These are phyloP conservation scores for Vidua macroura DNA, from an alignment of 2,113 vertebrate species.

Conservation along the genomic window DNA sequence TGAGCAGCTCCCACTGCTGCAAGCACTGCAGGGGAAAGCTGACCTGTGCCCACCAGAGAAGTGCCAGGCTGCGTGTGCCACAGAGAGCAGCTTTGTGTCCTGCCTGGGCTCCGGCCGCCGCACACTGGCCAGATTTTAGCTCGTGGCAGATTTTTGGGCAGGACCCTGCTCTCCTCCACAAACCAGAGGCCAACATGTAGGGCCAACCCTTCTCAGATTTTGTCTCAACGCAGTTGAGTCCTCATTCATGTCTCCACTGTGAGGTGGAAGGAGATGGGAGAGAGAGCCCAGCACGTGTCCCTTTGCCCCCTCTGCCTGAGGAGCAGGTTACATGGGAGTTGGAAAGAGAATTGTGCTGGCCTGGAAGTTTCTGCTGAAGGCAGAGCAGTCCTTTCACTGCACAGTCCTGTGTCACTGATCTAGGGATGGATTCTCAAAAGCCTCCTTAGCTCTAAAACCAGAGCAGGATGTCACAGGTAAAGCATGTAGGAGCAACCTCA, in stretches of 20 bases:
- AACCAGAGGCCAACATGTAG: accelerated
- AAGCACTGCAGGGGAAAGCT: not conserved
- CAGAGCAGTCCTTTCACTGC: not conserved
- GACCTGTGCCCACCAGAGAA: accelerated
- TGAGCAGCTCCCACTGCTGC: not conserved
- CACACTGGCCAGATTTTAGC: accelerated
- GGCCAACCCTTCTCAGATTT: not conserved
- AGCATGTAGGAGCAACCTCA: not conserved
- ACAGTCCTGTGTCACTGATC: accelerated
- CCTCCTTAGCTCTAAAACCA: not conserved
- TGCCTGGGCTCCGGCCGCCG: accelerated
- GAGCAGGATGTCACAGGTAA: not conserved
- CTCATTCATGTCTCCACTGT: not conserved
- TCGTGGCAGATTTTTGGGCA: not conserved
- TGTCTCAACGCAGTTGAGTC: not conserved
- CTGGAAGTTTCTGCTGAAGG: not conserved
- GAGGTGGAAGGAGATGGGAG: not conserved
- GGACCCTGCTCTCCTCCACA: not conserved
- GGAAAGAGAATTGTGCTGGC: not conserved
- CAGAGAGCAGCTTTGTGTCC: accelerated
- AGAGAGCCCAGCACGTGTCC: not conserved
- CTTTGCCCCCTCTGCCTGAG: accelerated
- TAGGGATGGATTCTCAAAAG: not conserved
- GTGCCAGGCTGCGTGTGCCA: accelerated
- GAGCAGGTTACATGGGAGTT: not conserved